Base-by-base conservation (phyloP, 2,888 invertebrate species). In the Tortrix viridana region DNA sequence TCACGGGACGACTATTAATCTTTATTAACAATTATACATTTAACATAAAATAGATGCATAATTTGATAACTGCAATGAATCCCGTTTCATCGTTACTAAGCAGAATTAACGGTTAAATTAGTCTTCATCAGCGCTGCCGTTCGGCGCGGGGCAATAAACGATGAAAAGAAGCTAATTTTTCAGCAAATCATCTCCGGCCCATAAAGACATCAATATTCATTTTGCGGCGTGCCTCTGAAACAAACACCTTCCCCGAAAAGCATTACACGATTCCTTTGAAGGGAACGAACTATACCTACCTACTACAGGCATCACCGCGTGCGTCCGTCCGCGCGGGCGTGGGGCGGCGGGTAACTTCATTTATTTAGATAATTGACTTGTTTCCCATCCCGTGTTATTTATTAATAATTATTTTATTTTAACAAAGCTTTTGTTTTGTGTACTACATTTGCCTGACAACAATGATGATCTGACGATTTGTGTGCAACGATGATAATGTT, bases 171-270 rank as follows among this genome's bases (percentile, higher is more conserved):
- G 84, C 86, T 84, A 89, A 90, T 90, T 91, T 92, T 90, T 90
- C 86, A 88, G 89, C 90, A 81, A 88, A 89, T 92, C 91, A 92
- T 90, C 89, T 89, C 88, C 87, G 88, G 87, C 76, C 81, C 82
- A 88, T 89, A 81, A 86, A 90, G 88, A 85, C 91, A 92, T 92
- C 91, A 92, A 92, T 92, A 91, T 91, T 92, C 88, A 92, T 92
- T 91, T 89, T 78, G 84, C 71, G 86, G 87, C 88, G 84, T 86
- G 85, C 89, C 88, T 84, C 85, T 84, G 82, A 89, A 92, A 90
- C 90, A 90, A 88, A 89, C 89, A 88, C 90, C 91, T 89, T 85
- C 77, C 82, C 82, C 72, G 80, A 81, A 82, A 79, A 84, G 78
- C 80, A 81, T 71, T 80, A 79, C 80, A 74, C 77, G 84, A 74